Conservation (phyloP, 2,113 vertebrate species). For the Piprites chloris region DNA sequence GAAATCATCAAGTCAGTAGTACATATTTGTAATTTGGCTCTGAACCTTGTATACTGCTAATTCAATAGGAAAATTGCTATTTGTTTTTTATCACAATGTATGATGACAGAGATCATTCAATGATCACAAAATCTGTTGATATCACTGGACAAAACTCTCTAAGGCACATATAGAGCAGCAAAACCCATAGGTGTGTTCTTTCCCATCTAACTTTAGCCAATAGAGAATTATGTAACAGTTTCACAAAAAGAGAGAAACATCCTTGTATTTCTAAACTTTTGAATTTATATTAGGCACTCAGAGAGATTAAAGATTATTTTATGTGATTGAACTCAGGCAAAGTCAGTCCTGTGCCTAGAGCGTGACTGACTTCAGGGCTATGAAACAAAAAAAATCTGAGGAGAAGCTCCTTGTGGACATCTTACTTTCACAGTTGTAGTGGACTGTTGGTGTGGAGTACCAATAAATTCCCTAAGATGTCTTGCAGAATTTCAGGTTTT, state of each 20-base stretch:
- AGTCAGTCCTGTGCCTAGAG: not conserved
- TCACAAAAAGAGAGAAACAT: not conserved
- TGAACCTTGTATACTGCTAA: not conserved
- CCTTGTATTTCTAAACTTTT: not conserved
- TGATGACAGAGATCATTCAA: not conserved
- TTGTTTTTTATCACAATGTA: not conserved
- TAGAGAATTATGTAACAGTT: not conserved
- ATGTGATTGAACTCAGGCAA: not conserved
- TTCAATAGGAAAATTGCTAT: not conserved
- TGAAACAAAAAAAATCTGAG: not conserved
- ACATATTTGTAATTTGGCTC: not conserved
- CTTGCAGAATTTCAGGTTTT: not conserved
- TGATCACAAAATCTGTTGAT: not conserved
- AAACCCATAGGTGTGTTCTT: not conserved
- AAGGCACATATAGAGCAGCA: not conserved
- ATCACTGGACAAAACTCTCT: not conserved
- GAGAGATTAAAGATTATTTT: not conserved
- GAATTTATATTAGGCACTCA: not conserved
- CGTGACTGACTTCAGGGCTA: not conserved
- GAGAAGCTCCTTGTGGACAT: not conserved
- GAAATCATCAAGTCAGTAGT: not conserved
- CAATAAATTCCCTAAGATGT: not conserved
- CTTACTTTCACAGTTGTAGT: not conserved
- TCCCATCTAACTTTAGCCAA: not conserved
- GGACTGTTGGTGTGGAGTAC: not conserved